Evolutionary conservation across 2,113 vertebrate genomes (phyloP).

Genomic region (Psilopsiagon aymara): DNA sequence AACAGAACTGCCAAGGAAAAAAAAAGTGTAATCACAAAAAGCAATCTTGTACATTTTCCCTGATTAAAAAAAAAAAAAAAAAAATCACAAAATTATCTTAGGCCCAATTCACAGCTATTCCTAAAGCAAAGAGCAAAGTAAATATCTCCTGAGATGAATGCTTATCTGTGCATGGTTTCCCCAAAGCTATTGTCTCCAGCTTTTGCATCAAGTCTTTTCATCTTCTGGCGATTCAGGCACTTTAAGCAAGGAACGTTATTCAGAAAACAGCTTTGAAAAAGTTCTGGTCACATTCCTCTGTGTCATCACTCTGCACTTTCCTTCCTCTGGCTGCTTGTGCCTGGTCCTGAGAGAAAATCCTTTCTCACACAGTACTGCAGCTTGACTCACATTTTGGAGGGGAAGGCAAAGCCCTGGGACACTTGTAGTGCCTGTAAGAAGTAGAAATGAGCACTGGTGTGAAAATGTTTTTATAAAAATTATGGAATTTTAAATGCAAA

Average conservation of each 20-base stretch:
- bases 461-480: background rate
- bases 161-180: background rate
- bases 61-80: rapidly evolving
- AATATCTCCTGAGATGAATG: background rate
- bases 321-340: background rate
- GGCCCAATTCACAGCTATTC: background rate
- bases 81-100: background rate
- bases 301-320: background rate
- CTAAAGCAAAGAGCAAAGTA: background rate
- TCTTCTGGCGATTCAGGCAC: background rate
- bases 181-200: background rate
- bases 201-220: background rate
- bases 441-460: background rate
- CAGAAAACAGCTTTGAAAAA: background rate
- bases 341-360: background rate
- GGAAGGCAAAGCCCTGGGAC: background rate
- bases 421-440: background rate
- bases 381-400: background rate
- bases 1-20: background rate
- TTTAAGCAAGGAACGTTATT: background rate
- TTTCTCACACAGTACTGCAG: background rate
- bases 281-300: background rate
- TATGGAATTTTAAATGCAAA: background rate
- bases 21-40: background rate
- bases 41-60: background rate